Evolutionary conservation across 92 coral and sea anemone genomes (phyloP), one percentile per base, ranked within the genome.

Genomic region (Epizoanthus fatuus): DNA sequence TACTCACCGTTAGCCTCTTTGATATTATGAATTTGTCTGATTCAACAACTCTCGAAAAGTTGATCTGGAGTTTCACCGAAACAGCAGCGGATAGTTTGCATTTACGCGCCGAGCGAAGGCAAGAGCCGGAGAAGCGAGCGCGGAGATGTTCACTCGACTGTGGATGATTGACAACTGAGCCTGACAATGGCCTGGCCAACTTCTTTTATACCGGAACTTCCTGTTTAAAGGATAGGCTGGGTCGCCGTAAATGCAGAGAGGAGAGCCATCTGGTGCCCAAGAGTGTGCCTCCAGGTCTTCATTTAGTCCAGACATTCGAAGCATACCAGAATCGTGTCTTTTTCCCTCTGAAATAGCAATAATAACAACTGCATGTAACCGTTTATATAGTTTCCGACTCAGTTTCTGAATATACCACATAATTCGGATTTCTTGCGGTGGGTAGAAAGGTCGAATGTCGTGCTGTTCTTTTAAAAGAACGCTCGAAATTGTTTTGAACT

Each of bases 291-390:
- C 72, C 69, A 69, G 90, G 69, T 86, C 90, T 78, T 64, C 63
- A 49, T 75, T 75, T 53, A 86, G 63, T 32, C 90, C 85, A 49
- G 90, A 86, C 79, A 66, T 79, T 29, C 79, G 53, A 20, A 86
- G 85, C 84, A 86, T 58, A 20, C 90, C 85, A 64, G 85, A 72
- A 66, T 86, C 85, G 71, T 86, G 85, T 13, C 62, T 76, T 22
- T 22, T 22, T 22, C 25, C 25, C 25, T 22, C 25, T 22, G 25
- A 22, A 22, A 22, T 83, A 40, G 4, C 44, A 40, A 40, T 40
- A 40, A 40, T 40, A 40, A 40, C 44, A 40, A 40, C 44, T 40
- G 44, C 75, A 40, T 40, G 44, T 40, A 40, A 64, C 40, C 70
- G 29, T 64, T 64, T 25, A 65, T 65, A 65, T 65, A 65, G 44